Conservation (phyloP, 2,113 vertebrate genomes). For the Grallaria varia region DNA sequence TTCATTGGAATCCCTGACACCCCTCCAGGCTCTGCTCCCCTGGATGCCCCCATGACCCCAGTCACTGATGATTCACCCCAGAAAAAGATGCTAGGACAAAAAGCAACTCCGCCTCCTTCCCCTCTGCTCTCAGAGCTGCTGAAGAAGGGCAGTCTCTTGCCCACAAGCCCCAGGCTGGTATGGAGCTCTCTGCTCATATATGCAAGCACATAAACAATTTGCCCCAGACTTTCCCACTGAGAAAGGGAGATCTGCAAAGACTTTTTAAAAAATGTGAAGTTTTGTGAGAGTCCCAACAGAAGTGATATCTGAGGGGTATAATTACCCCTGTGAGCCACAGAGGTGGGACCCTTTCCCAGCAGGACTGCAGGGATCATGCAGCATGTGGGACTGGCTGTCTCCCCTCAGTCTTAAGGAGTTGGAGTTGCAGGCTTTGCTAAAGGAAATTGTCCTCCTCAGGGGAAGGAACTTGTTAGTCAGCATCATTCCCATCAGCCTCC, state of each 20-base stretch:
- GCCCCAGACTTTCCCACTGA: conserved; percentile 24
- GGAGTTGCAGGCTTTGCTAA: conserved; percentile 28
- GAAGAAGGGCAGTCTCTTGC: conserved; percentile 96
- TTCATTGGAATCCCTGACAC: conserved; percentile 90
- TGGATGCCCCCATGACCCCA: conserved; percentile 88
- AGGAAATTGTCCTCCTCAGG: not conserved
- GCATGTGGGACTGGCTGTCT: not conserved
- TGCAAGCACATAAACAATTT: conserved; percentile 51
- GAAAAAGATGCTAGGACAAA: conserved; percentile 93
- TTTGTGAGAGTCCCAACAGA: conserved; percentile 2
- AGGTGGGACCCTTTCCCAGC: not conserved
- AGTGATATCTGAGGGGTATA: not conserved
- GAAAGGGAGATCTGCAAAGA: conserved; percentile 5
- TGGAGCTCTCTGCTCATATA: conserved; percentile 78
- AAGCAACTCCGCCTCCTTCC: conserved; percentile 95
- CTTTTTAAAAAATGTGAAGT: not conserved
- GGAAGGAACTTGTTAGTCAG: not conserved
- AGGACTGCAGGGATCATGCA: not conserved
- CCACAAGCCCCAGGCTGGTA: conserved; percentile 95
- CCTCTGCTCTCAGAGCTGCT: conserved; percentile 97
- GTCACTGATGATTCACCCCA: conserved; percentile 94
- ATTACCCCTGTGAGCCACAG: not conserved
- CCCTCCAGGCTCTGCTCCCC: conserved; percentile 84
- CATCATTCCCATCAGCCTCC: not conserved
- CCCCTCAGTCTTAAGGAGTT: not conserved